Evolutionary conservation across 23 tunicate genomes (phyloP).

Genomic region (Ciona savignyi): DNA sequence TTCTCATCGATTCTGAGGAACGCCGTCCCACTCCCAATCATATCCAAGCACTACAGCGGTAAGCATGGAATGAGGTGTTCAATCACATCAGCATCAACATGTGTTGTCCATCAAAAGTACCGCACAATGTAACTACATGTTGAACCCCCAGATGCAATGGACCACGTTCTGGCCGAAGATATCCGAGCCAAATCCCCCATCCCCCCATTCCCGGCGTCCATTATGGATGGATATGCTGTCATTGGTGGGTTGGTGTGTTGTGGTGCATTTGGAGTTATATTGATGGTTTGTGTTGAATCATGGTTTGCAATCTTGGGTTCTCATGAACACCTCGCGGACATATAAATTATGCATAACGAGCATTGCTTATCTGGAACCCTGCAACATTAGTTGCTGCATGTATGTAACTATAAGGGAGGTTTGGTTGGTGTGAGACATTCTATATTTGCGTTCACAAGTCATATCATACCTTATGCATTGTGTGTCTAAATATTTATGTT

Average conservation of each 20-base stretch:
- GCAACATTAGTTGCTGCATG: no score
- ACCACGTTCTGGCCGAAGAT: slow-evolving; percentile 65
- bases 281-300: no score
- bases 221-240: slow-evolving; percentile 96
- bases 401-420: no score
- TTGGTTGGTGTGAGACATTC: no score
- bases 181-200: slow-evolving; percentile 46
- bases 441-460: no score
- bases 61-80: background rate
- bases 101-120: background rate
- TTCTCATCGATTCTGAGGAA: slow-evolving; percentile 36
- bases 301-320: no score
- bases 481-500: no score
- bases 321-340: no score
- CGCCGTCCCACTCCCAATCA: slow-evolving; percentile 22
- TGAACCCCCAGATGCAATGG: slow-evolving; percentile 37
- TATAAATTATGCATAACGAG: no score
- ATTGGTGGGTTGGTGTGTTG: slow-evolving; percentile 28
- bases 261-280: no score
- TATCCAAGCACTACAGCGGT: slow-evolving; percentile 34
- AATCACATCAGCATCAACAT: background rate
- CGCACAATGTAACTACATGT: background rate
- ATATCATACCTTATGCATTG: no score
- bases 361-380: no score
- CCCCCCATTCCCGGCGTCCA: slow-evolving; percentile 93